phyloP scores from a whole-genome alignment of 2,797 vertebrate species.

The Lagorchestes hirsutus region DNA sequence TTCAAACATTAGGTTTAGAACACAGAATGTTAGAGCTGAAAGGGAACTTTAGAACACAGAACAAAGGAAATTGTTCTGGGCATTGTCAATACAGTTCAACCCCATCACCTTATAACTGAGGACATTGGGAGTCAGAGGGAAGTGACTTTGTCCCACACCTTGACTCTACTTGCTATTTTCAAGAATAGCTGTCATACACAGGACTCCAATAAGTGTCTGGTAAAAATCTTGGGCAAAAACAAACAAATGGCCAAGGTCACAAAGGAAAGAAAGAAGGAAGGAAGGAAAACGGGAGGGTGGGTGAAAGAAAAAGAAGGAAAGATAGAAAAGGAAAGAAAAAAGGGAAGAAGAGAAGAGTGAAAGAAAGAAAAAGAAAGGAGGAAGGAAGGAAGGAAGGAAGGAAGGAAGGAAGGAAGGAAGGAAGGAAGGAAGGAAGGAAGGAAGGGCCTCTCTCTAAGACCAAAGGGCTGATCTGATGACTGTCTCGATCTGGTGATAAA shows the following conservation, averaged over 20 bases:
- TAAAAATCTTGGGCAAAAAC: neutral
- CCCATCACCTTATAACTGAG: neutral
- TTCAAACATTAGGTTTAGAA: neutral
- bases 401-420: no score
- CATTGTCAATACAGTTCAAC: neutral
- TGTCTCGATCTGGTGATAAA: neutral
- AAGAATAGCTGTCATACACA: neutral
- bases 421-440: neutral
- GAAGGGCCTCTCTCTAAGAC: neutral
- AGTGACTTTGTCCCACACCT: neutral
- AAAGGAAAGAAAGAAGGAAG: neutral
- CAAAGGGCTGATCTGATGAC: neutral
- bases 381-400: fast-evolving
- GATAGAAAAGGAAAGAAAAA: fast-evolving
- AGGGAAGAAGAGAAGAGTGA: fast-evolving
- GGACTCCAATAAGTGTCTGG: neutral
- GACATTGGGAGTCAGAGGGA: neutral
- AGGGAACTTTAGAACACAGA: neutral
- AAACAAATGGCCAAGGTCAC: neutral
- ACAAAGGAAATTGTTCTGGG: neutral
- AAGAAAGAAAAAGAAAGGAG: neutral
- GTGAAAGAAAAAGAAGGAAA: neutral
- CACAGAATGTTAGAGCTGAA: neutral
- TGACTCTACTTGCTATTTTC: neutral
- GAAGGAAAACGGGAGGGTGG: no score